phyloP scores from a whole-genome alignment of 2,113 vertebrate genomes.

The Hyla sarda region DNA sequence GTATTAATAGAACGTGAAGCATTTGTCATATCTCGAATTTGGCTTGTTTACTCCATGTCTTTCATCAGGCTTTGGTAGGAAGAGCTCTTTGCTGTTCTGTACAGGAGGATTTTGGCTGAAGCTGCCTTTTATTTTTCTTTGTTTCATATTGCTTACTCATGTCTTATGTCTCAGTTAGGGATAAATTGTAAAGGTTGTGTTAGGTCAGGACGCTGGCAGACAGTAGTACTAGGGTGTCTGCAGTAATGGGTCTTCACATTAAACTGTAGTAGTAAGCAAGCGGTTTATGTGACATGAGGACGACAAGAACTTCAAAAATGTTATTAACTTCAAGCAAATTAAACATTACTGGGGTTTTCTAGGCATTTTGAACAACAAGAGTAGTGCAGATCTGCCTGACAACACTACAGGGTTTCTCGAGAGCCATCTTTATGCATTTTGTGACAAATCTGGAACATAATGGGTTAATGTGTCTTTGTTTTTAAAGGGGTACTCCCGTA shows the following conservation, averaged over 20 bases:
- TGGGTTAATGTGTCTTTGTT: too few species aligned
- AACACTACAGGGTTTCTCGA: too few species aligned
- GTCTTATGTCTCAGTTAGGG: neutral
- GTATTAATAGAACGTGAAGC: neutral
- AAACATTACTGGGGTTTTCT: neutral
- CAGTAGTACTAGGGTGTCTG: slow-evolving; percentile 1
- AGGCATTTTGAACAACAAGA: too few species aligned
- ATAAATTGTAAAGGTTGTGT: slow-evolving; percentile 25
- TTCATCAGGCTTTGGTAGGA: neutral
- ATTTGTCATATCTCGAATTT: neutral
- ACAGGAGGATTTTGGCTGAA: neutral
- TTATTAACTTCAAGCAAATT: neutral
- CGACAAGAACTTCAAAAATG: neutral
- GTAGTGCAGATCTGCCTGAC: too few species aligned
- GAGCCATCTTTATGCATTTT: too few species aligned
- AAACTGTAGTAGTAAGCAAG: neutral
- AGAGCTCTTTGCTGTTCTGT: neutral
- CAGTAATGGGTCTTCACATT: neutral
- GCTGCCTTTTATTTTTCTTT: neutral
- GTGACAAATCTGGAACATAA: too few species aligned
- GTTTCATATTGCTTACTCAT: neutral
- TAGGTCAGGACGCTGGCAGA: slow-evolving; percentile 21
- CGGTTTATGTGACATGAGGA: neutral
- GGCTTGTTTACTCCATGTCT: neutral
- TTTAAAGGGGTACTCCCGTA: too few species aligned